A percentile compares a stretch with the other conserved stretches of the same genome.
These are phyloP conservation scores for Lepilemur septentrionalis DNA, from an alignment of 2,797 vertebrate genomes.

Conservation along the genomic window DNA sequence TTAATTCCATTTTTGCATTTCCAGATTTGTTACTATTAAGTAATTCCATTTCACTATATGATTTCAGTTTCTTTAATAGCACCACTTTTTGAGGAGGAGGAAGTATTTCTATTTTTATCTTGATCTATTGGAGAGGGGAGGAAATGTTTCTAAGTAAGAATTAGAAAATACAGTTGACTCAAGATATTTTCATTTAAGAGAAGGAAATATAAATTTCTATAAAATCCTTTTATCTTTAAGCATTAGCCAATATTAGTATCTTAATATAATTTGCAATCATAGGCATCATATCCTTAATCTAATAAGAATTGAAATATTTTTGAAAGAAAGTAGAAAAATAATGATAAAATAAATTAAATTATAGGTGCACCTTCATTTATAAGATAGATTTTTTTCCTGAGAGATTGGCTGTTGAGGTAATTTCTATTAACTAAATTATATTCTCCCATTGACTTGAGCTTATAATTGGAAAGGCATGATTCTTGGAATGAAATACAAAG, in stretches of 20 bases:
- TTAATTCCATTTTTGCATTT: not conserved
- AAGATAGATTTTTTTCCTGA: conserved; percentile 63
- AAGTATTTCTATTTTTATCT: not conserved
- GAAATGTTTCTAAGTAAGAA: not conserved
- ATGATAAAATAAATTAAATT: conserved; percentile 67
- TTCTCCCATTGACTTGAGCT: conserved; percentile 51
- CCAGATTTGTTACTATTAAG: not conserved
- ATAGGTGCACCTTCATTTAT: conserved; percentile 66
- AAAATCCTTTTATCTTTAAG: conserved; percentile 59
- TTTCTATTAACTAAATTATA: conserved; percentile 74
- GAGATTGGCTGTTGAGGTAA: conserved; percentile 54
- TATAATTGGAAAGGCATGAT: conserved; percentile 27
- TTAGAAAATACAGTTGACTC: not conserved
- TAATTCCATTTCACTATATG: not conserved
- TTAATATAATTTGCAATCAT: conserved; percentile 59
- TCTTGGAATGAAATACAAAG: not conserved
- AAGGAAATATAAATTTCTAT: conserved; percentile 51
- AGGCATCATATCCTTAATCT: conserved; percentile 63
- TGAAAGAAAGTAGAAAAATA: conserved; percentile 63
- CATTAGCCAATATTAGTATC: conserved; percentile 50
- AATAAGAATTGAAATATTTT: conserved; percentile 72
- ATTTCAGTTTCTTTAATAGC: not conserved
- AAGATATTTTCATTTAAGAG: conserved; percentile 18
- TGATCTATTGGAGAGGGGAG: not conserved
- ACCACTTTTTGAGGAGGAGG: not conserved